Base-by-base conservation (phyloP, 2,888 invertebrate genomes). In the Brachyptera risi region DNA sequence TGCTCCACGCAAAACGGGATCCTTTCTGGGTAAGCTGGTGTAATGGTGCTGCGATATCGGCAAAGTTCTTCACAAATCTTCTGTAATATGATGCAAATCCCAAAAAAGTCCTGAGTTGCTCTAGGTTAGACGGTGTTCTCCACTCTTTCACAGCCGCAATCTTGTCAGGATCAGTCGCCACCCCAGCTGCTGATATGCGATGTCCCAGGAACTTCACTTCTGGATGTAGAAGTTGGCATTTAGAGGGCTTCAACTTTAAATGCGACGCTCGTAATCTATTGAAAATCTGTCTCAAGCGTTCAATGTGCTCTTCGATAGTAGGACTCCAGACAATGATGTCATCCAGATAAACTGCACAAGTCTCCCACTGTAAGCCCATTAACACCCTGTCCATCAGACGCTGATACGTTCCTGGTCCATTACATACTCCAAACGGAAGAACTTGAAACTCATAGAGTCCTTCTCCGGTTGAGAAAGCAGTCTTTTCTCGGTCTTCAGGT, bases 141-240 rank as follows among this genome's bases (percentile, higher is more conserved):
- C 5, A 56, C 13, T 38, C 35, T 4, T 15, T 15, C 3, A 56
- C 23, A 21, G 56, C 56, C n/a, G 17, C 40, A 2, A 35, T 15
- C 27, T 31, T n/a, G 15, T 7, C 9, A n/a, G 56, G 56, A n/a
- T n/a, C 15, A 56, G 56, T 56, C 1, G 27, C 7, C 1, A 56
- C 35, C 1, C 56, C 56, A 2, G 9, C 23, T 3, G 7, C 15
- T 3, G 56, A 31, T 3, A 56, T 21, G 2, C 4, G 11, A 56
- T 56, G 56, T 7, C 56, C 56, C 1, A 56, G 40, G 17, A 31
- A 56, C 2, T 27, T 31, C 1, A 56, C 23, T 35, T 56, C 56
- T 31, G 17, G 17, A 11, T 19, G 4, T 2, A 56, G 13, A n/a
- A 35, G 15, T n/a, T 35, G 15, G 56, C 56, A 56, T 31, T 56